Evolutionary conservation across 2,888 invertebrate genomes (phyloP).

Genomic region (Troglohyphantes excavatus): DNA sequence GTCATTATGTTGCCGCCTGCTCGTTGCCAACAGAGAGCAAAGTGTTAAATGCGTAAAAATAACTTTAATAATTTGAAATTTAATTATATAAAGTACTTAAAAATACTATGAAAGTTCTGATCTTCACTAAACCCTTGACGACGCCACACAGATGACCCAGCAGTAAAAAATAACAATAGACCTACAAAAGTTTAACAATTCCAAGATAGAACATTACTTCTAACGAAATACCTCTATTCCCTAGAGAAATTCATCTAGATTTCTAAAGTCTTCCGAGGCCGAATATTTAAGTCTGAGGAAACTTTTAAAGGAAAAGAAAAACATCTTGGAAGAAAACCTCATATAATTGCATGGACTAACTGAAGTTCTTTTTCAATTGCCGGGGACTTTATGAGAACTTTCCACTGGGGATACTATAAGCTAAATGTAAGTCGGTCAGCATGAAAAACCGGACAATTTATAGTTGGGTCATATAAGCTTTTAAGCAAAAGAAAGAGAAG

Average conservation of each 20-base stretch:
- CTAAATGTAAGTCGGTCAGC: background rate
- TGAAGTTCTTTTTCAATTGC: slow-evolving; percentile 19
- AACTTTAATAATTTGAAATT: no score
- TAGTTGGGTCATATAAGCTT: background rate
- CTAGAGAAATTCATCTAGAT: slow-evolving; percentile 30
- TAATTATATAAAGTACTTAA: no score
- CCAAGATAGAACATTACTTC: background rate
- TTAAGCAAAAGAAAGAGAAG: background rate
- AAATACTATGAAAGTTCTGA: no score
- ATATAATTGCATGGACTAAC: slow-evolving; percentile 5
- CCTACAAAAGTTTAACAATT: background rate
- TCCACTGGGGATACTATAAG: slow-evolving; percentile 6
- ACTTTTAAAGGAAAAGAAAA: background rate
- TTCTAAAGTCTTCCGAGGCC: slow-evolving; percentile 3
- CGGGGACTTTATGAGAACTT: slow-evolving; percentile 8
- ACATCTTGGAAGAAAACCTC: background rate
- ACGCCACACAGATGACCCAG: no score
- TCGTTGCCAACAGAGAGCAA: no score
- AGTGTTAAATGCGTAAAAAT: no score
- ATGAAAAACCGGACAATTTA: slow-evolving; percentile 3
- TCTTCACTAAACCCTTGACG: no score
- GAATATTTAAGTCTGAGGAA: background rate
- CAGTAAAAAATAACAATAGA: background rate
- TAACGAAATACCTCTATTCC: background rate
- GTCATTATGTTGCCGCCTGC: no score